Percentiles rank a stretch among this genome's conserved stretches.
Conservation (phyloP, 2,113 vertebrate species). For the Leptodactylus fuscus region DNA sequence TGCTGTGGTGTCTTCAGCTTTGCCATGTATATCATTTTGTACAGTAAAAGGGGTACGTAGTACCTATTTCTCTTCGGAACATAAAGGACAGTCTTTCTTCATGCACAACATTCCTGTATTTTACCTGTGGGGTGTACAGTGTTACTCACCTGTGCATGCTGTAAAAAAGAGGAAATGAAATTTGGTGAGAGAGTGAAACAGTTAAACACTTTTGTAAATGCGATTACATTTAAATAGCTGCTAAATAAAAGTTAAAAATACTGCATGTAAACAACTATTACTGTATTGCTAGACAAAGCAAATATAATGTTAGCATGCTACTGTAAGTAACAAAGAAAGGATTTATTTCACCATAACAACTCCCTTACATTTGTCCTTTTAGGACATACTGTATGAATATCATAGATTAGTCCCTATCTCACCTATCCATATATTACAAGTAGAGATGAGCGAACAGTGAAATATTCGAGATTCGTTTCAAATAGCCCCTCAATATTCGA, state of each 20-base stretch:
- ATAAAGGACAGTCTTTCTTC: not conserved
- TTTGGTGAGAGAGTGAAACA: not conserved
- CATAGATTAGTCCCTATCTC: no score
- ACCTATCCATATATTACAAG: no score
- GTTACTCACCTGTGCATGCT: conserved; percentile 62
- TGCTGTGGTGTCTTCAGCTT: not conserved
- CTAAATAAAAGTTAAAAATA: not conserved
- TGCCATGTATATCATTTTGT: no score
- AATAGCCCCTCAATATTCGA: no score
- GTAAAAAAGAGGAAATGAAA: conserved; percentile 29
- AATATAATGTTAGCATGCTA: not conserved
- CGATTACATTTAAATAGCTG: no score
- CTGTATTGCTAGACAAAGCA: not conserved
- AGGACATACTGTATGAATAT: no score
- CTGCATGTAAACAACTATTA: not conserved
- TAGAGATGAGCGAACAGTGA: no score
- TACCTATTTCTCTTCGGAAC: not conserved
- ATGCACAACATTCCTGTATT: not conserved
- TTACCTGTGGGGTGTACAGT: conserved; percentile 8
- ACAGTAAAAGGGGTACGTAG: no score
- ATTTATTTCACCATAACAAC: no score
- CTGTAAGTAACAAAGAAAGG: no score
- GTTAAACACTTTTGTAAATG: not conserved
- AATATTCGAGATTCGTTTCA: no score
- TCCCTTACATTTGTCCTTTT: no score